Conservation (phyloP, 2,797 vertebrate genomes). For the Ataeniobius toweri region DNA sequence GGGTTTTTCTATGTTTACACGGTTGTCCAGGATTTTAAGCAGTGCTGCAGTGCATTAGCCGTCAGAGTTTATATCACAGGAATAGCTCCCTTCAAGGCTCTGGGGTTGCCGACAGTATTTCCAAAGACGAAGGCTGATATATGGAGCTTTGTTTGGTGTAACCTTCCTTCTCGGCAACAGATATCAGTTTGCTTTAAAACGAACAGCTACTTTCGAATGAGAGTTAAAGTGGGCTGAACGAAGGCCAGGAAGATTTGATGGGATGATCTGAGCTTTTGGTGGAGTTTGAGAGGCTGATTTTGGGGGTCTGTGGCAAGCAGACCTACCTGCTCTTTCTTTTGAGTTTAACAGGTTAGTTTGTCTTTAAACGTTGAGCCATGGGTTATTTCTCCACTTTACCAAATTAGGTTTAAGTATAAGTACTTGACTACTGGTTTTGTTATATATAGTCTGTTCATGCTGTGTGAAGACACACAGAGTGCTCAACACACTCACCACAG, state of each 20-base stretch:
- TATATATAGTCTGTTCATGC: constrained; percentile 12
- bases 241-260: constrained; percentile 52
- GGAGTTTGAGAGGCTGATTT: constrained; percentile 49
- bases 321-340: constrained; percentile 9
- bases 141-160: constrained; percentile 52
- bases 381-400: constrained; percentile 2
- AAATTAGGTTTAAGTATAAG: constrained; percentile 17
- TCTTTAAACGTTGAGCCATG: constrained; percentile 8
- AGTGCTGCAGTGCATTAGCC: constrained; percentile 27
- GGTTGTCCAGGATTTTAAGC: constrained; percentile 26
- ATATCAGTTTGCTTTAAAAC: constrained; percentile 52
- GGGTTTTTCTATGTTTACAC: constrained; percentile 42
- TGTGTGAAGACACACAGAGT: constrained; percentile 24
- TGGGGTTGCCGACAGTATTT: constrained; percentile 39
- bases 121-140: constrained; percentile 50
- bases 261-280: constrained; percentile 40
- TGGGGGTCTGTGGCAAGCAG: constrained; percentile 27
- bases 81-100: constrained; percentile 34
- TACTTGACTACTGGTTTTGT: constrained; percentile 8
- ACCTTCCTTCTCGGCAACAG: constrained; percentile 49
- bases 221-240: constrained; percentile 36
- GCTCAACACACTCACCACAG: constrained; percentile 53
- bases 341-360: constrained; percentile 30
- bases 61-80: constrained; percentile 40
- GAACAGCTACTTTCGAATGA: constrained; percentile 49